Base-by-base conservation (phyloP, 1,140 invertebrate genomes). In the Formica exsecta region DNA sequence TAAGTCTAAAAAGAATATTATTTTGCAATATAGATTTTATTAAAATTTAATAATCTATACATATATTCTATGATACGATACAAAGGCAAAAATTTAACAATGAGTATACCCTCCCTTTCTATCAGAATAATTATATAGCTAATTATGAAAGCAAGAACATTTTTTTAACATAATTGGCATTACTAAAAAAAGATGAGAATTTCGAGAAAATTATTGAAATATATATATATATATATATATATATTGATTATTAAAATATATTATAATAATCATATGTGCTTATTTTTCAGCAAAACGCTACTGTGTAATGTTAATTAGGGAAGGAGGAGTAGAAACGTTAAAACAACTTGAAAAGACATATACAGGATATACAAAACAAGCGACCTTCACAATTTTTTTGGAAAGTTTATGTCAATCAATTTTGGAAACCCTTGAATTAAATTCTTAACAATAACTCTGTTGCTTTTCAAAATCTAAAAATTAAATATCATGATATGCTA, bases 281-380 rank as follows among this genome's bases (percentile, higher is more conserved):
- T 81, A 41, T 86, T 89, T 95, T 95, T 87, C 93, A 97, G 97
- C 97, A 7, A 96, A 96, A 92, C 95, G 97, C 9, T 98, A 98
- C 89, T 97, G 97, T 92, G 95, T 96, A 70, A 97, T 98, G 97
- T 91, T 98, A 59, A 93, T 96, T 51, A 95, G 96, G 87, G 97
- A 97, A 92, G 95, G 96, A 61, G 97, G 97, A 22, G 95, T 96
- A 48, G 92, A 93, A 25, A 95, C 97, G 48, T 88, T 97, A 36
- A 93, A 94, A 79, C 91, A 93, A 41, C 91, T 97, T 74, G 91
- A 95, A 54, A 83, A 94, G 62, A 92, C 95, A 5, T 91, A 95
- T 59, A 90, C 92, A 9, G 94, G 92, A 57, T 93, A 68, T 66
- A 87, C 92, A 16, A 91, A 93, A 3, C 94, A 95, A 83, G 92